These are phyloP conservation scores for Drosophila engyochracea DNA, from an alignment of 2,888 invertebrate genomes.

Conservation along the genomic window DNA sequence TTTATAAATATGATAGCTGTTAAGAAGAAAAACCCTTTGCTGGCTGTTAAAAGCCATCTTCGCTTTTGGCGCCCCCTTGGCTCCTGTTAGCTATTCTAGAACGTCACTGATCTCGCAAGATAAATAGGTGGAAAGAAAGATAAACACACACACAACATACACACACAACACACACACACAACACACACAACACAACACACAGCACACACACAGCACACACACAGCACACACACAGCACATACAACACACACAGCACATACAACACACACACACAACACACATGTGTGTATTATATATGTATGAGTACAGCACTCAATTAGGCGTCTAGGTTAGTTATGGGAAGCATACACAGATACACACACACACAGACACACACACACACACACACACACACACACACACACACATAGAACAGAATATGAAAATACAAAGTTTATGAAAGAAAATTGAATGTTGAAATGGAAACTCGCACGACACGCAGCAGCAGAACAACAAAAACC, in stretches of 20 bases:
- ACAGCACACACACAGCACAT: constrained; percentile 2
- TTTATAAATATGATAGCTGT: not conserved
- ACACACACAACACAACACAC: constrained; percentile 12
- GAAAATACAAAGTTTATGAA: constrained; percentile 74
- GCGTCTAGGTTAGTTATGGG: constrained; percentile 53
- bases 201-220: constrained; percentile 3
- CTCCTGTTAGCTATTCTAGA: constrained; percentile 1
- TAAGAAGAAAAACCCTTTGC: not conserved
- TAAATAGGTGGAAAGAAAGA: constrained; percentile 3
- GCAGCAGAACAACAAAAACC: constrained; percentile 17
- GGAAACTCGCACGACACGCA: constrained; percentile 71
- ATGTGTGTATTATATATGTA: constrained; percentile 7
- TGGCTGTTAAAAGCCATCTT: not conserved
- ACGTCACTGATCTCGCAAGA: constrained; percentile 38
- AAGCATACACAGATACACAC: not conserved
- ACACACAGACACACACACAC: constrained; percentile 5
- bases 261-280: constrained; percentile 6
- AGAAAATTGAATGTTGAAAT: constrained; percentile 77
- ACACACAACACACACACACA: constrained; percentile 5
- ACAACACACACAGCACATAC: constrained; percentile 5
- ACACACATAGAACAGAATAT: constrained; percentile 21
- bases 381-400: not conserved
- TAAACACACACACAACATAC: constrained; percentile 1
- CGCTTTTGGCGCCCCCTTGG: constrained; percentile 19
- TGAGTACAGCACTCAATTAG: constrained; percentile 59